phyloP scores from a whole-genome alignment of 2,888 invertebrate species.

The Coelopa pilipes region DNA sequence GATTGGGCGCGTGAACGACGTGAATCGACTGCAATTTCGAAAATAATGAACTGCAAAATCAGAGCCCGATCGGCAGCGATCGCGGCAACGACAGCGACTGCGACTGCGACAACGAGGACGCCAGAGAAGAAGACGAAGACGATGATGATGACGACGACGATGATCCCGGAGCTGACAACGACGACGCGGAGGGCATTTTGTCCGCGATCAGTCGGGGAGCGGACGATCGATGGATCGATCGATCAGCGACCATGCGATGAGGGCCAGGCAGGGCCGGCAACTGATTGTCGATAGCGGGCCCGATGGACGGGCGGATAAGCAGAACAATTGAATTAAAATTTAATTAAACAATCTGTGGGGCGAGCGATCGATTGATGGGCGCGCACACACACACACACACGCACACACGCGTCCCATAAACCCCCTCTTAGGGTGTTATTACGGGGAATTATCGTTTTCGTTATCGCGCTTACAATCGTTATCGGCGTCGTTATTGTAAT shows the following conservation, averaged over 20 bases:
- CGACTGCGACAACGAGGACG: background rate
- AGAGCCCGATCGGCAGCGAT: conserved; percentile 6
- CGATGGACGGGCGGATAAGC: too few species aligned
- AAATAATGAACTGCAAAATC: conserved; percentile 24
- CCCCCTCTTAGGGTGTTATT: conserved; percentile 13
- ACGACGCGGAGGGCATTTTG: conserved; percentile 9
- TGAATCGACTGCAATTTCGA: conserved; percentile 2
- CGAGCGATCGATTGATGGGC: background rate
- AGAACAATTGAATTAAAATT: too few species aligned
- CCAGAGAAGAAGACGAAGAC: conserved; percentile 32
- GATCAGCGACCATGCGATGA: too few species aligned
- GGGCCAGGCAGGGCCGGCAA: too few species aligned
- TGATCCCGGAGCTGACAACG: conserved; percentile 19
- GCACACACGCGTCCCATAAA: conserved; percentile 12
- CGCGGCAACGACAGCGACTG: conserved; percentile 2
- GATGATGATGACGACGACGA: conserved; percentile 31
- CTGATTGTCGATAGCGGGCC: background rate
- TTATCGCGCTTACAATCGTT: background rate
- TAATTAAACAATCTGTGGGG: too few species aligned
- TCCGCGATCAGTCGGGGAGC: background rate
- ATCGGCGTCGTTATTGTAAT: background rate
- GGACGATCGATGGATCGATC: too few species aligned
- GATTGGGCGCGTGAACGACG: conserved; percentile 7
- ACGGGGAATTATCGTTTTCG: conserved; percentile 25
- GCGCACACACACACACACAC: background rate